Base-by-base conservation (phyloP, 2,888 invertebrate genomes). In the Drosophila mulleri region DNA sequence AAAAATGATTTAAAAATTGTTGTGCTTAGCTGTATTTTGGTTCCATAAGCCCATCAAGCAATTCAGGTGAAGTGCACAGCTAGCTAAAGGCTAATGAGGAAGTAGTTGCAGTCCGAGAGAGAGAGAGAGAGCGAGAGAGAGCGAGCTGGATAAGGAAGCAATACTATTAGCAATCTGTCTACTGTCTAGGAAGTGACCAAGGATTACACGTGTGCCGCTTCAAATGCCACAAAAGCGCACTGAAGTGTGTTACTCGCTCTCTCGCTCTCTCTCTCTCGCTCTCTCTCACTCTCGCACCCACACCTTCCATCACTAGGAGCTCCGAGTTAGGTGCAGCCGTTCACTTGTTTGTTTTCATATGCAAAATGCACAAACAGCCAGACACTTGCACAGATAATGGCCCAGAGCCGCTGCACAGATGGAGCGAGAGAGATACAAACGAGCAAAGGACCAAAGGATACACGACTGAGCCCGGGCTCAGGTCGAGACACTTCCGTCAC, bases 281-380 rank as follows among this genome's bases (percentile, higher is more conserved):
- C 11, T 0, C 48, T 26, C 16, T 11, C n/a, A 26, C 26, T 23
- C 23, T 23, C 23, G 23, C 23, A 23, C 26, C 4, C 26, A 26
- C 2, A 23, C 23, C 8, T 16, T 39, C 2, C n/a, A n/a, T n/a
- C n/a, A n/a, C n/a, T n/a, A n/a, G n/a, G n/a, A n/a, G n/a, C 7
- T 7, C 7, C 12, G 20, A 41, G 20, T 29, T 37, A 35, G 52
- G 9, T 56, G 20, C 69, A 79, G 63, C 54, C 57, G 59, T 69
- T 75, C 83, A 83, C 79, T 88, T 89, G 76, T 86, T 87, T 89
- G 77, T 87, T 89, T 83, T 81, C 87, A 77, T 89, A 84, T 84
- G 84, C 88, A 89, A 89, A 89, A 67, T 80, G 83, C 61, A 83
- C 75, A 77, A 70, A 74, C 66, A 64, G 75, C 39, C 53, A 60